phyloP scores from a whole-genome alignment of 1,140 invertebrate genomes.

The Proctacanthus coquilletti region DNA sequence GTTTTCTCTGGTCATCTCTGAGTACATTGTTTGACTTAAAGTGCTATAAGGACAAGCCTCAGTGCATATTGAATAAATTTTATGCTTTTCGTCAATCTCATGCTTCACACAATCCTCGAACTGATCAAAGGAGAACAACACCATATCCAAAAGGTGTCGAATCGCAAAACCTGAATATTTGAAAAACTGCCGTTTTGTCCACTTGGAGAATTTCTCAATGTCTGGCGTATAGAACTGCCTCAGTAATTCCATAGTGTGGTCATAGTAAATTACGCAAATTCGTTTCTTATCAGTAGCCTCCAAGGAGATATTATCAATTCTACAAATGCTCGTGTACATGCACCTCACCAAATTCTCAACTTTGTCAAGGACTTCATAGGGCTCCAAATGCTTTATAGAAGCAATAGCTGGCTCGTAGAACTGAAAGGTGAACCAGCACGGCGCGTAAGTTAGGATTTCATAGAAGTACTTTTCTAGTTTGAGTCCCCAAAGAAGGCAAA shows the following conservation, averaged over 20 bases:
- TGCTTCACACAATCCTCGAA: conserved; percentile 4
- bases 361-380: conserved; percentile 10
- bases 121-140: conserved; percentile 8
- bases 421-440: conserved; percentile 12
- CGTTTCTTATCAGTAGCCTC: conserved; percentile 9
- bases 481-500: conserved; percentile 10
- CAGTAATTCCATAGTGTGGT: conserved; percentile 9
- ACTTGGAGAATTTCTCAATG: conserved; percentile 8
- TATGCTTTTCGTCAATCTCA: conserved; percentile 1
- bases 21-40: conserved; percentile 1
- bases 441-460: conserved; percentile 10
- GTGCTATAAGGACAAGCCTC: neutral
- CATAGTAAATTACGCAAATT: conserved; percentile 9
- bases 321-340: conserved; percentile 6
- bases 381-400: conserved; percentile 10
- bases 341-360: conserved; percentile 7
- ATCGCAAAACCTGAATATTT: conserved; percentile 9
- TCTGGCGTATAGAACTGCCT: conserved; percentile 11
- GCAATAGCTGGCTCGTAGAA: conserved; percentile 9
- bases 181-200: conserved; percentile 7
- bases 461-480: conserved; percentile 11
- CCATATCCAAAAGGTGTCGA: conserved; percentile 9
- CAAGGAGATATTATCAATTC: conserved; percentile 7
- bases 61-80: conserved; percentile 5
- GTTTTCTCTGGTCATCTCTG: conserved; percentile 5